phyloP scores from a whole-genome alignment of 2,888 invertebrate species.

The Clitarchus hookeri region DNA sequence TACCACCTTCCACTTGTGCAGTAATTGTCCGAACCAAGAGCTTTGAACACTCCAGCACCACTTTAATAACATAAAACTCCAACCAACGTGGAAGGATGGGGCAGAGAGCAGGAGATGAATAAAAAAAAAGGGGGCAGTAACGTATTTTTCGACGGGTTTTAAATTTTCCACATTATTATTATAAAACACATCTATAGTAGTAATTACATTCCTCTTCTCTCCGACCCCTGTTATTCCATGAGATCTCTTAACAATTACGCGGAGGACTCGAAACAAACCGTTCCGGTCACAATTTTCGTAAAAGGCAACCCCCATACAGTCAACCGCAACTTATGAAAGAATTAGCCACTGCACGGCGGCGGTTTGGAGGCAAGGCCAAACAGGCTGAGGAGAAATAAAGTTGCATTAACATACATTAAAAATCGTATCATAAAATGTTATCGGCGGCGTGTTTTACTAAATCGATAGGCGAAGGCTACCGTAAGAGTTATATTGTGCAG shows the following conservation, averaged over 20 bases:
- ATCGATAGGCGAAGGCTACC: not conserved
- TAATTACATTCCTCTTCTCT: conserved; percentile 1
- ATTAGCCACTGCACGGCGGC: not conserved
- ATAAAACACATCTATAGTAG: not conserved
- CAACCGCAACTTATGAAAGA: not conserved
- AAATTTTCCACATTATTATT: conserved; percentile 14
- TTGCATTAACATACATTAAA: conserved; percentile 1
- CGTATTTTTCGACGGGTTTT: not conserved
- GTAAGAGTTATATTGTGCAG: not conserved
- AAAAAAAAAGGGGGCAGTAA: not conserved
- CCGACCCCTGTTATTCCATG: not conserved
- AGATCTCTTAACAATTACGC: conserved; percentile 5
- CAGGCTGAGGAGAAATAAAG: not conserved
- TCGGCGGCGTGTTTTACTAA: not conserved
- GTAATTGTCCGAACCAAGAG: not conserved
- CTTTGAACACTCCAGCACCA: not conserved
- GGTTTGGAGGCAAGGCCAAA: not conserved
- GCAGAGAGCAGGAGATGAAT: not conserved
- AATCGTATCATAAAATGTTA: not conserved
- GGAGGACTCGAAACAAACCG: not conserved
- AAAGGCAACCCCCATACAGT: not conserved
- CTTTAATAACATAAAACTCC: conserved; percentile 3
- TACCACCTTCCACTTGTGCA: conserved; percentile 14
- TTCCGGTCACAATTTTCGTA: not conserved
- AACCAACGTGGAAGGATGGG: conserved; percentile 1